Percentiles rank a stretch among this genome's conserved stretches.
Conservation (phyloP, 2,888 invertebrate species). For the Lasiommata megera region DNA sequence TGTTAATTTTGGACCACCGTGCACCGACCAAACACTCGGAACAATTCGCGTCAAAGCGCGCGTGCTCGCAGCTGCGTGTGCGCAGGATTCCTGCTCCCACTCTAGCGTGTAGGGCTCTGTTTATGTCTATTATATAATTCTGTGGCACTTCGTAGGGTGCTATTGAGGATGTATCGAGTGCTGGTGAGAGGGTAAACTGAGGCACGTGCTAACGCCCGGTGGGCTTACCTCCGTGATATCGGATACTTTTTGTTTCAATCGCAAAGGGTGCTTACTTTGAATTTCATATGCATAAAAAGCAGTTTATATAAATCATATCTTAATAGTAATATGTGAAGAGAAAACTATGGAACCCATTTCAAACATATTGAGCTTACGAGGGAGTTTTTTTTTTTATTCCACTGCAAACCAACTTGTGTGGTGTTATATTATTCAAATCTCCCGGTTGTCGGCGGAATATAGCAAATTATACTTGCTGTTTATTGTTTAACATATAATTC, state of each 20-base stretch:
- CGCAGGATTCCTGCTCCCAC: constrained; percentile 28
- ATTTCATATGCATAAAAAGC: background rate
- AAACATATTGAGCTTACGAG: too few relatives aligned
- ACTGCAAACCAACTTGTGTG: too few relatives aligned
- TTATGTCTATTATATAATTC: constrained; percentile 18
- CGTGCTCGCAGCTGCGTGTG: constrained; percentile 68
- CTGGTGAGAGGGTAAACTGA: constrained; percentile 51
- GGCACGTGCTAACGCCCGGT: constrained; percentile 60
- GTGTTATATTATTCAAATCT: too few relatives aligned
- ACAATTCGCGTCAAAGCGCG: constrained; percentile 65
- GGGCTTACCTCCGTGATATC: constrained; percentile 44
- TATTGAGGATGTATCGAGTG: constrained; percentile 53
- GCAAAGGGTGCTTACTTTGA: background rate
- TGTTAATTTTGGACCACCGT: constrained; percentile 64
- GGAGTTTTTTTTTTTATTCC: too few relatives aligned
- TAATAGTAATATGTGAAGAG: too few relatives aligned
- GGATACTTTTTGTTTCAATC: constrained; percentile 6
- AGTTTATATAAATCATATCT: too few relatives aligned
- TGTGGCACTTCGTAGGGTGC: constrained; percentile 36
- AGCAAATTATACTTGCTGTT: too few relatives aligned
- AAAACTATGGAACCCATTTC: too few relatives aligned
- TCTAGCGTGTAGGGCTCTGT: constrained; percentile 21
- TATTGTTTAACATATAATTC: too few relatives aligned
- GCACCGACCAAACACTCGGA: constrained; percentile 51
- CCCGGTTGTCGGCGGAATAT: too few relatives aligned